Evolutionary conservation across 2,888 invertebrate genomes (phyloP).

Genomic region (Eledone cirrhosa): DNA sequence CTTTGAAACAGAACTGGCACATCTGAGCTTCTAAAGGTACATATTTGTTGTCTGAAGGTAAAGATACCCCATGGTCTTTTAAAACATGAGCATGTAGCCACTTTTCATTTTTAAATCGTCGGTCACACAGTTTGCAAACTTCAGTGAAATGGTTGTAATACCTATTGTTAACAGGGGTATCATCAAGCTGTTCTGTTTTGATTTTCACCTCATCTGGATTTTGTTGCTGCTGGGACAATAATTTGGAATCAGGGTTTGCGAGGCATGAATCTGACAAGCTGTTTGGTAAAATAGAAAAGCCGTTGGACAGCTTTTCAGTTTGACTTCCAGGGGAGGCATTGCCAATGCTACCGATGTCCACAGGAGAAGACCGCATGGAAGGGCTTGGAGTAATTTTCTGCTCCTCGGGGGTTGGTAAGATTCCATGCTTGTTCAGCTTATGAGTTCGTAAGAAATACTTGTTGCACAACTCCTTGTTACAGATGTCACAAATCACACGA

Average conservation of each 20-base stretch:
- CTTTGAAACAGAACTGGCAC: constrained; percentile 65
- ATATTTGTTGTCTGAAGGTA: constrained; percentile 27
- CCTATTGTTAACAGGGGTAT: constrained; percentile 31
- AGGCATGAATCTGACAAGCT: constrained; percentile 16
- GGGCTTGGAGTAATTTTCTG: constrained; percentile 16
- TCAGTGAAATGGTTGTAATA: constrained; percentile 47
- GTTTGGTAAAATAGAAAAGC: constrained; percentile 28
- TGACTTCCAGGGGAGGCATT: constrained; percentile 14
- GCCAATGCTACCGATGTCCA: constrained; percentile 26
- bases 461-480: constrained; percentile 67
- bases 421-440: constrained; percentile 66
- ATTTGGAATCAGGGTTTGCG: constrained; percentile 21
- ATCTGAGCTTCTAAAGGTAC: constrained; percentile 44
- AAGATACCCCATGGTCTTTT: constrained; percentile 53
- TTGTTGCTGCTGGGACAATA: background rate
- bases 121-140: constrained; percentile 54
- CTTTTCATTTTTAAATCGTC: constrained; percentile 52
- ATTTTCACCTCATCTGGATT: background rate
- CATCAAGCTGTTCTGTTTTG: constrained; percentile 11
- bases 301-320: constrained; percentile 23
- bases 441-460: constrained; percentile 67
- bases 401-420: constrained; percentile 44
- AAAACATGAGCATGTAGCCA: constrained; percentile 56
- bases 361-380: constrained; percentile 17
- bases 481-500: constrained; percentile 64